A percentile compares a stretch with the other conserved stretches of the same genome.
Evolutionary conservation across 1,140 invertebrate genomes (phyloP).

Genomic region (Leptinotarsa texana): DNA sequence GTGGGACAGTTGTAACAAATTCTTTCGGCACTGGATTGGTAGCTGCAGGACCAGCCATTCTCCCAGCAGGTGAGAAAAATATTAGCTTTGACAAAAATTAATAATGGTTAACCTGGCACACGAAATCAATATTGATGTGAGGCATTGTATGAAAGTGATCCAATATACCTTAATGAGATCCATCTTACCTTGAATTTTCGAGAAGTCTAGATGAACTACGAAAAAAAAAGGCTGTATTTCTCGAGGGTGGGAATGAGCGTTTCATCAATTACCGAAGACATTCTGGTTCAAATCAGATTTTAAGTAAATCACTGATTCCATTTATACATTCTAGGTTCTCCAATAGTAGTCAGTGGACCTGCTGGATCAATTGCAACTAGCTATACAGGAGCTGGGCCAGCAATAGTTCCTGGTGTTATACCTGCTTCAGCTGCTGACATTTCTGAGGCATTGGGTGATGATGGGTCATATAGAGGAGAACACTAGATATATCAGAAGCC

Average conservation of each 20-base stretch:
- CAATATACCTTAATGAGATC: too few relatives aligned
- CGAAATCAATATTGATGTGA: too few relatives aligned
- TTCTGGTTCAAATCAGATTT: too few relatives aligned
- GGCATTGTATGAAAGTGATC: too few relatives aligned
- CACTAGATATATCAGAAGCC: neutral
- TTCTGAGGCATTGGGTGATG: conserved; percentile 37
- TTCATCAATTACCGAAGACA: too few relatives aligned
- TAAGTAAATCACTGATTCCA: neutral
- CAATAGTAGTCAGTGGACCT: conserved; percentile 27
- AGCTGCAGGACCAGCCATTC: conserved; percentile 28
- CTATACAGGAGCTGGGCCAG: conserved; percentile 32
- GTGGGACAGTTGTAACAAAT: conserved; percentile 39
- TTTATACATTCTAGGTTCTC: conserved; percentile 4
- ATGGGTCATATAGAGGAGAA: conserved; percentile 38
- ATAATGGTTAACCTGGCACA: too few relatives aligned
- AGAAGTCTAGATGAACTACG: too few relatives aligned
- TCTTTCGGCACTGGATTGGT: conserved; percentile 26
- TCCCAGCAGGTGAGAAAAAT: conserved; percentile 4
- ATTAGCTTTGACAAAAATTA: too few relatives aligned
- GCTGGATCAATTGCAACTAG: conserved; percentile 35
- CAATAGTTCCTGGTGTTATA: conserved; percentile 31
- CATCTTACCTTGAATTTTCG: too few relatives aligned
- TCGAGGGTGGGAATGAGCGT: too few relatives aligned
- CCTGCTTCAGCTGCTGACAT: conserved; percentile 26
- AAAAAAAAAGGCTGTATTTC: too few relatives aligned